Evolutionary conservation across 2,113 vertebrate species (phyloP).

Genomic region (Pica pica): DNA sequence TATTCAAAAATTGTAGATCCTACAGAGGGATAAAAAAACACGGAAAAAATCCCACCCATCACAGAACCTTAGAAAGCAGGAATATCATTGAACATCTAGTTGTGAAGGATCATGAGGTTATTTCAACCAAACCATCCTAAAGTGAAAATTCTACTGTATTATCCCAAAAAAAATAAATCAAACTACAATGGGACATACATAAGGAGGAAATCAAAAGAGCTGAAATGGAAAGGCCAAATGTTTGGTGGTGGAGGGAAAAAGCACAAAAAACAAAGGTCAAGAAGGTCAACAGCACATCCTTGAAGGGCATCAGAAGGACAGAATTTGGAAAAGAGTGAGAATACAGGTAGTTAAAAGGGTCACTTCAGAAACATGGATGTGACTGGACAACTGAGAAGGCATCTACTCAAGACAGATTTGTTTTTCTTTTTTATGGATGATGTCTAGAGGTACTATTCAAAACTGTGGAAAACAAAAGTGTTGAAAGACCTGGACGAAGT

Average conservation of each 20-base stretch:
- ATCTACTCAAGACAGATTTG: background rate
- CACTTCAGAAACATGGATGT: background rate
- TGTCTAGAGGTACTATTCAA: background rate
- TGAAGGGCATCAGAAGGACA: background rate
- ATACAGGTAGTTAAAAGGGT: background rate
- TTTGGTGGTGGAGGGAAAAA: background rate
- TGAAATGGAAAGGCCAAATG: background rate
- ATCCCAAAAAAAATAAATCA: background rate
- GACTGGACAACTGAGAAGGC: background rate
- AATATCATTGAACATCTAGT: background rate
- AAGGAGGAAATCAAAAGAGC: background rate
- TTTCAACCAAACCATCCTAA: background rate
- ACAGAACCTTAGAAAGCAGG: background rate
- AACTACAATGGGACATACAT: background rate
- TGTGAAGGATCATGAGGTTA: background rate
- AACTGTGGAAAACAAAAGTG: background rate
- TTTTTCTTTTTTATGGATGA: background rate
- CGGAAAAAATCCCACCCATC: accelerated
- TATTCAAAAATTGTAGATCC: background rate
- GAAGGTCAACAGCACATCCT: background rate
- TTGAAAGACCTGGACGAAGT: background rate
- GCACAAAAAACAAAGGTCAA: background rate
- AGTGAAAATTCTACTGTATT: background rate
- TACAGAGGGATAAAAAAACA: accelerated
- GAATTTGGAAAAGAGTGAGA: background rate